Base-by-base conservation (phyloP, 2,888 invertebrate genomes). In the Amaurobius ferox region DNA sequence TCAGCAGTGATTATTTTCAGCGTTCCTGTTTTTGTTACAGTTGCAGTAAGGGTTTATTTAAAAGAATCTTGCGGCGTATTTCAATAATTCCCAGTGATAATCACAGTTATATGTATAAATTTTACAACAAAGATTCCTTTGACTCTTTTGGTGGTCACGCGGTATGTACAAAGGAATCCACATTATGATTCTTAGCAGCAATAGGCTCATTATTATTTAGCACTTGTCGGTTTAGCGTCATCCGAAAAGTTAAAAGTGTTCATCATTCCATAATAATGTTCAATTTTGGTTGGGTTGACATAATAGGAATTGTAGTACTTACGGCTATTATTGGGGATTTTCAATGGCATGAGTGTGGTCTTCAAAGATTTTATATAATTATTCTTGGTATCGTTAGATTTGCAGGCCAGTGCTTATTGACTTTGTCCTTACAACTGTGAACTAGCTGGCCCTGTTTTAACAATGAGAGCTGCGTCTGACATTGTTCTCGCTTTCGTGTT, bases 201-300 rank as follows among this genome's bases (percentile, higher is more conserved):
- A 95, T 97, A 90, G 94, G 95, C 28, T 96, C 96, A 0, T 96
- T 96, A 23, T 92, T 97, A 86, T 96, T 97, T 91, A 88, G 78
- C 39, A 79, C 97, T 62, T 96, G 95, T 91, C 96, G 95, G 1
- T 97, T 96, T 91, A 95, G 97, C 77, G 92, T 97, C 79, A 92
- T 97, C 72, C 93, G 97, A 88, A 95, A 96, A 32, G 93, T 97
- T 16, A 97, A 92, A 95, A 88, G 95, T 6, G 93, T 97, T 80
- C 97, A 97, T 92, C 97, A 96, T 90, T 96, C 96, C 71, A 96
- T 97, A 66, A 96, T 96, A 62, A 96, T 97, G 95, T 95, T 96
- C 26, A 96, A 95, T 85, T 95, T 96, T 91, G 96, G 96, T 39
- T 93, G 96, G 76, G 91, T 96, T 44, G 95, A 96, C 91, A 96